These are phyloP conservation scores for Eupithecia exiguata DNA, from an alignment of 2,888 invertebrate genomes.

Conservation along the genomic window DNA sequence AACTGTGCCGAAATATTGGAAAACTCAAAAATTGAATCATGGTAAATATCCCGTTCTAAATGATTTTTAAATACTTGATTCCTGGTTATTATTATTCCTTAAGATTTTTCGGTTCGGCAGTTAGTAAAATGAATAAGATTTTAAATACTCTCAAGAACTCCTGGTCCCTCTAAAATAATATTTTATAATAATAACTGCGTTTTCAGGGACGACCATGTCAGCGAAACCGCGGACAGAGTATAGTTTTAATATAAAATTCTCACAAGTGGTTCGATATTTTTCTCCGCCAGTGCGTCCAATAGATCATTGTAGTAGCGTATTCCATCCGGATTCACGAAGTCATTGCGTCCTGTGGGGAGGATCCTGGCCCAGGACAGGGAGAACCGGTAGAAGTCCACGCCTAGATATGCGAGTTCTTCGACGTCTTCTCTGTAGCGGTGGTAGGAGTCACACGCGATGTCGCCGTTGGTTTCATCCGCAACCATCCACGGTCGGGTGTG, in stretches of 20 bases:
- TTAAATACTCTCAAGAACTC: background rate
- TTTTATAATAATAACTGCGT: background rate
- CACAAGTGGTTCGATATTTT: conserved; percentile 86
- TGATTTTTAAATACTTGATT: too few relatives aligned
- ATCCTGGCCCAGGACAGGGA: conserved; percentile 87
- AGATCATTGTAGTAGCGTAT: conserved; percentile 87
- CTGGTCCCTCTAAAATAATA: background rate
- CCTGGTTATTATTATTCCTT: too few relatives aligned
- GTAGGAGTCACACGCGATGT: conserved; percentile 88
- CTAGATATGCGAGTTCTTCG: conserved; percentile 75
- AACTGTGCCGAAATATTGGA: too few relatives aligned
- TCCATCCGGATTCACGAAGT: conserved; percentile 84
- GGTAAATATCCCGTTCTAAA: too few relatives aligned
- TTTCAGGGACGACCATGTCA: background rate
- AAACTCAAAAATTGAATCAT: too few relatives aligned
- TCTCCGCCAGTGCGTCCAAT: conserved; percentile 84
- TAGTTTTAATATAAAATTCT: conserved; percentile 35
- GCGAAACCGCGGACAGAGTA: background rate
- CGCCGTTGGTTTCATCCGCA: conserved; percentile 85
- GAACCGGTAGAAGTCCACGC: conserved; percentile 83
- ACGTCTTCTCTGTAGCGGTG: conserved; percentile 86
- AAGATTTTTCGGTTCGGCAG: too few relatives aligned
- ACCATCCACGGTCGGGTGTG: conserved; percentile 84
- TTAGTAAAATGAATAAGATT: too few relatives aligned
- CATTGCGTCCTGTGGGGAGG: conserved; percentile 84